Evolutionary conservation across 2,113 vertebrate species (phyloP).

Genomic region (Gobio gobio): DNA sequence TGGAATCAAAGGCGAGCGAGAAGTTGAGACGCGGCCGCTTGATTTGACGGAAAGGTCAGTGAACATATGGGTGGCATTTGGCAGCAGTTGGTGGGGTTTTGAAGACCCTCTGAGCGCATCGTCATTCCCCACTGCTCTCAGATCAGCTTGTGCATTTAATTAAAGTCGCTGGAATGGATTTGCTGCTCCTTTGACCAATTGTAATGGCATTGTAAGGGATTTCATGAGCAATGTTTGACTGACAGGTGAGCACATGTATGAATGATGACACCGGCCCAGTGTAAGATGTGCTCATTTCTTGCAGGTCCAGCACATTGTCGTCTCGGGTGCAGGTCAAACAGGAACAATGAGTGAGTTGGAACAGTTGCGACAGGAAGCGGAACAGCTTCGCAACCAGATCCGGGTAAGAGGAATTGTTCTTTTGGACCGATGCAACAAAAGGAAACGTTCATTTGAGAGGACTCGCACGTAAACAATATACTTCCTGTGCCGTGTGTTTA

Average conservation of each 20-base stretch:
- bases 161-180: background rate
- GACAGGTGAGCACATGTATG: background rate
- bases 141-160: background rate
- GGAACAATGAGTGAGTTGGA: slow-evolving; percentile 96
- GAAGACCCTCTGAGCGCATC: background rate
- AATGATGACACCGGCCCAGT: background rate
- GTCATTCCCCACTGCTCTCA: slow-evolving; percentile 16
- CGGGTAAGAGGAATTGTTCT: slow-evolving; percentile 77
- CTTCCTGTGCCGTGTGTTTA: background rate
- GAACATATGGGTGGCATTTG: slow-evolving; percentile 19
- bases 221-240: background rate
- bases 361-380: slow-evolving; percentile 95
- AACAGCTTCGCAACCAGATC: slow-evolving; percentile 95
- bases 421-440: background rate
- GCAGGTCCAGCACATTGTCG: slow-evolving; percentile 67
- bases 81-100: slow-evolving; percentile 3
- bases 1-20: background rate
- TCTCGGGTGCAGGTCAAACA: slow-evolving; percentile 45
- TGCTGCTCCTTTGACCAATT: background rate
- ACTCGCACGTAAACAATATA: background rate
- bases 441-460: background rate
- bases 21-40: background rate
- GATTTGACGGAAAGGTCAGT: slow-evolving; percentile 3
- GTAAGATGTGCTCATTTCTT: slow-evolving; percentile 46
- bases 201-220: background rate